phyloP scores from a whole-genome alignment of 2,113 vertebrate genomes.

The Pseudolaguvia tuberculata region DNA sequence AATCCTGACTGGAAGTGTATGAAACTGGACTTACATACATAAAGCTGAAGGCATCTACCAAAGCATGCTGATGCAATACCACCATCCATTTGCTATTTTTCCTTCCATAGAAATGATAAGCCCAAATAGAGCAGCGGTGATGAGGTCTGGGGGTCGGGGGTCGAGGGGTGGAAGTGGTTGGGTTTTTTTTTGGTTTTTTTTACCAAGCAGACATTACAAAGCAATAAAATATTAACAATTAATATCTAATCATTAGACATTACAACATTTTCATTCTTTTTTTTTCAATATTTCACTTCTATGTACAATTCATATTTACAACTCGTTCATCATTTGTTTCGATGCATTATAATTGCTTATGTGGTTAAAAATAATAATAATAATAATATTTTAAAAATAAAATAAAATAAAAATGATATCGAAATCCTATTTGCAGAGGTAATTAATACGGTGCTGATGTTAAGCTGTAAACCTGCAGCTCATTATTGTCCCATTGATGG shows the following conservation, averaged over 20 bases:
- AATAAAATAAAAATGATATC: slow-evolving; percentile 17
- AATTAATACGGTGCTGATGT: slow-evolving; percentile 16
- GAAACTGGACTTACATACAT: slow-evolving; percentile 4
- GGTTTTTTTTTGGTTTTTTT: too few species aligned
- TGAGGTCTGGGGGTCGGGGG: slow-evolving; percentile 25
- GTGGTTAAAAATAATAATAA: slow-evolving; percentile 42
- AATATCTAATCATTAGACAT: too few species aligned
- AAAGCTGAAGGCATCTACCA: slow-evolving; percentile 32
- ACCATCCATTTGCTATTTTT: slow-evolving; percentile 31
- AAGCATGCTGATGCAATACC: slow-evolving; percentile 38
- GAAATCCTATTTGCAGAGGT: slow-evolving; percentile 62
- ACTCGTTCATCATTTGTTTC: slow-evolving; percentile 3
- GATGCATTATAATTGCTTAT: slow-evolving; percentile 61
- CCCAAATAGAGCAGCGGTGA: slow-evolving; percentile 56
- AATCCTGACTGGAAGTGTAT: slow-evolving; percentile 47
- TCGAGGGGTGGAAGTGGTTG: too few species aligned
- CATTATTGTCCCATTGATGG: slow-evolving; percentile 25
- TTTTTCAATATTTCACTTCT: slow-evolving; percentile 58
- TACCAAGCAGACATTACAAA: slow-evolving; percentile 16
- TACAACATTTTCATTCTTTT: background rate
- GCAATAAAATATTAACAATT: slow-evolving; percentile 32
- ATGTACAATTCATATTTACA: slow-evolving; percentile 71
- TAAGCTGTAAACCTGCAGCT: slow-evolving; percentile 38
- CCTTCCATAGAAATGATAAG: slow-evolving; percentile 58
- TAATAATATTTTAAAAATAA: slow-evolving; percentile 41